Conservation (phyloP, 2,888 invertebrate species). For the Strigamia transsilvanica region DNA sequence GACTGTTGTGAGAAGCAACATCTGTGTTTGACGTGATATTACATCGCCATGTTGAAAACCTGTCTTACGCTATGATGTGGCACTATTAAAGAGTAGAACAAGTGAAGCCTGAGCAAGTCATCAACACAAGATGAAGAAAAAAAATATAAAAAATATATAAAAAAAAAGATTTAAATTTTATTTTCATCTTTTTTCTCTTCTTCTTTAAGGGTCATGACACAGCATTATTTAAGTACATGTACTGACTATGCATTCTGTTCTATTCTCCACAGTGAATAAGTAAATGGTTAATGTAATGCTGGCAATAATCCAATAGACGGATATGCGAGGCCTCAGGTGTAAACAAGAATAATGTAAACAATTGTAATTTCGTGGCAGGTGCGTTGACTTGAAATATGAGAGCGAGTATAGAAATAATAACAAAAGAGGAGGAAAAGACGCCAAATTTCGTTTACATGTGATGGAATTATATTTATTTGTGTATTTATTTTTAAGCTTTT, state of each 20-base stretch:
- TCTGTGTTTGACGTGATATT: conserved; percentile 53
- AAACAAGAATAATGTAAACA: conserved; percentile 30
- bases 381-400: conserved; percentile 13
- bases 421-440: not conserved
- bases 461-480: too few relatives aligned
- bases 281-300: conserved; percentile 16
- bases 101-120: conserved; percentile 40
- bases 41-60: conserved; percentile 48
- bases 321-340: conserved; percentile 24
- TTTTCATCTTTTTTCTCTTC: not conserved
- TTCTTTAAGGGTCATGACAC: conserved; percentile 12
- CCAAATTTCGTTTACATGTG: not conserved
- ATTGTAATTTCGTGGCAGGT: conserved; percentile 17
- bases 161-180: not conserved
- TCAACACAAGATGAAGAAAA: conserved; percentile 35
- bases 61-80: conserved; percentile 45
- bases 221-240: conserved; percentile 26
- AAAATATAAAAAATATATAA: not conserved
- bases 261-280: not conserved
- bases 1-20: conserved; percentile 50
- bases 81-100: conserved; percentile 43
- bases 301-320: conserved; percentile 21
- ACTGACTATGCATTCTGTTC: conserved; percentile 18
- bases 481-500: not conserved
- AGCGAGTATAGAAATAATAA: not conserved